phyloP scores from a whole-genome alignment of 2,113 vertebrate genomes.

The Picathartes gymnocephalus region DNA sequence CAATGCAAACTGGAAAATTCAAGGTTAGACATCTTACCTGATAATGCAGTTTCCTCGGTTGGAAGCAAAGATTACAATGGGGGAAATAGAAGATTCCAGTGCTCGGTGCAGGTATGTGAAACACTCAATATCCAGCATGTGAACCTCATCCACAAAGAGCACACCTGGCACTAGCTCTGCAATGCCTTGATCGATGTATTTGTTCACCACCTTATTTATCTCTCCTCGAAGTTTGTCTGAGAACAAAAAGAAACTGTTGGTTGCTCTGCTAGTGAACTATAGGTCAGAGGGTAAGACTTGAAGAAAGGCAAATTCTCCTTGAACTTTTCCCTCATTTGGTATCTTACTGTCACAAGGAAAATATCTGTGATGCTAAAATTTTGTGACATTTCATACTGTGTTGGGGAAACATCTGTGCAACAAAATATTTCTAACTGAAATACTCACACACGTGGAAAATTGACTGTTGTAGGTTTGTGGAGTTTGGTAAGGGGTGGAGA shows the following conservation, averaged over 20 bases:
- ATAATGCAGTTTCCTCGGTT: conserved; percentile 95
- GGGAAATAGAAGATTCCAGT: conserved; percentile 91
- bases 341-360: neutral
- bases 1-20: neutral
- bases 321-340: neutral
- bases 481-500: neutral
- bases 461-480: neutral
- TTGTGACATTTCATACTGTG: neutral
- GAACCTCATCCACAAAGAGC: conserved; percentile 95
- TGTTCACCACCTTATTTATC: conserved; percentile 99
- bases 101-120: conserved; percentile 97
- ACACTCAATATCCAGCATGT: conserved; percentile 98
- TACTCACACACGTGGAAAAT: neutral
- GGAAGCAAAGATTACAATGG: conserved; percentile 96
- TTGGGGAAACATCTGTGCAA: neutral
- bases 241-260: neutral
- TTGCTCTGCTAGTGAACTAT: neutral
- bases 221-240: conserved; percentile 94
- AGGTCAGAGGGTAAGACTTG: neutral
- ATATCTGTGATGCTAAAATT: neutral
- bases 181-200: conserved; percentile 96
- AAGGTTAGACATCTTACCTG: conserved; percentile 72
- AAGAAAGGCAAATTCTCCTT: neutral
- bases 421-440: neutral
- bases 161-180: conserved; percentile 96